Evolutionary conservation across 2,113 vertebrate genomes (phyloP), one percentile per base, ranked within the genome.

Genomic region (Murina feae): DNA sequence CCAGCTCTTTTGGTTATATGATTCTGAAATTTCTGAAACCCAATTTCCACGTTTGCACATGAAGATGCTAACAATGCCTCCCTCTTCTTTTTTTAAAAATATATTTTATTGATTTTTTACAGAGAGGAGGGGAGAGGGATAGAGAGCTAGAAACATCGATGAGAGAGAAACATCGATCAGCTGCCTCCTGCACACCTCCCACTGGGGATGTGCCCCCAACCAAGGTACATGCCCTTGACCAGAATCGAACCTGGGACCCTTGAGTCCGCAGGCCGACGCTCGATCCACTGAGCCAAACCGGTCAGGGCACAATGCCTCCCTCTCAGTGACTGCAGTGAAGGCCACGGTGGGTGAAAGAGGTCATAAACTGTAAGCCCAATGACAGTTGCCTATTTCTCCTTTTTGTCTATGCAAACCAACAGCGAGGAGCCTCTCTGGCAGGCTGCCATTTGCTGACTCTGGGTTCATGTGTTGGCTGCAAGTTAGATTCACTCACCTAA

Each of bases 401-500:
- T 74, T 58, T 32, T n/a, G 17, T 93, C 89, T 79, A 4, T 9
- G 30, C 42, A 93, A 55, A 84, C 68, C 71, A 14, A 23, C 63
- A 35, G 9, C 0, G 42, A 96, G 39, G 72, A 55, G 8, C 53
- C 60, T 14, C 53, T 30, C 90, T 97, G 97, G 97, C 92, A 16
- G 68, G 20, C 28, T 82, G 95, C 96, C 94, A 71, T 9, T 12
- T n/a, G 92, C 93, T 42, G 88, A 94, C 88, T 93, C 69, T 39
- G 80, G 93, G 49, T 94, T 93, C 83, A 28, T 86, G 89, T 53
- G 82, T 90, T 95, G 97, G 81, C 93, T 92, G 94, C 81, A 90
- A 17, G 10, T 74, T 68, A 21, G 55, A 88, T 68, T 82, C 78
- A 88, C 96, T 96, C 97, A 97, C 96, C 96, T 97, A 97, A 97